Base-by-base conservation (phyloP, 2,888 invertebrate species). In the Hylaea fasciaria region DNA sequence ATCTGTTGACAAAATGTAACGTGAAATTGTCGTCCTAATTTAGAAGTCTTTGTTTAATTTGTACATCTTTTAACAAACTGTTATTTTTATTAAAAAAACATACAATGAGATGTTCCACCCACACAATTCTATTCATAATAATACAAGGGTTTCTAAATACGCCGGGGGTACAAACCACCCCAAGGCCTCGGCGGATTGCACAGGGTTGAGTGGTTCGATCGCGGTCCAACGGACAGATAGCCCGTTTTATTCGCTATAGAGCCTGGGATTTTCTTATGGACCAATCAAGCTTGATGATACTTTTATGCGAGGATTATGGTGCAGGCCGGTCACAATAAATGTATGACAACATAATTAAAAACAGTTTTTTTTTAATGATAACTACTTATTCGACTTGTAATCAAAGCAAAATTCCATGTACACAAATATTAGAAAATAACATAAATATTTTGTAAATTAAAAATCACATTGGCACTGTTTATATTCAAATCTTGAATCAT, bases 141-240 rank as follows among this genome's bases (percentile, higher is more conserved):
- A 17, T 43, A 43, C 9, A 43, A 11, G 43, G 14, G 17, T 43
- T 7, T n/a, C 16, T 22, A 32, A 46, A 46, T n/a, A 32, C 10
- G 45, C 17, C 8, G 47, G 49, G 22, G 43, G 37, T 32, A 44
- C n/a, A 46, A 57, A 32, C 14, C 22, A 39, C 29, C 45, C 50
- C 45, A 17, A 10, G 13, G 32, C 39, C 47, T 12, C 40, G 14
- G 37, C 39, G 14, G 57, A 57, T 57, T 29, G 57, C 14, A 29
- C 44, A 17, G 29, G 57, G 50, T 57, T 49, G 50, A 51, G 39
- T 57, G 57, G 45, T 12, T 51, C 12, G 17, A 50, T 45, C 16
- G 35, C 56, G 50, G 57, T 45, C 32, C 44, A 46, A 13, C 32
- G 57, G 45, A 7, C 45, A 46, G 40, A 51, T 57, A 40, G 56